phyloP scores from a whole-genome alignment of 2,113 vertebrate species.

The human region GRCh38 chr2:17845501-17846000 shows the following conservation, averaged over 20 bases:
- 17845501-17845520: not conserved
- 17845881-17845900: no score
- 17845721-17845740: not conserved
- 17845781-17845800: not conserved
- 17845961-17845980: slow-evolving; percentile 69
- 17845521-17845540: not conserved
- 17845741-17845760: not conserved
- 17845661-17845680: not conserved
- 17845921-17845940: slow-evolving; percentile 76
- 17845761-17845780: not conserved
- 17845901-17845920: slow-evolving; percentile 76
- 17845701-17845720: not conserved
- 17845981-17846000: slow-evolving; percentile 23
- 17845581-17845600: not conserved
- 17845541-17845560: not conserved
- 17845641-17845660: not conserved
- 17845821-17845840: not conserved
- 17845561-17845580: not conserved
- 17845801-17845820: not conserved
- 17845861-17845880: no score
- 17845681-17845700: not conserved
- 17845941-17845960: slow-evolving; percentile 6
- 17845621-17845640: no score
- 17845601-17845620: not conserved
- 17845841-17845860: not conserved